Percentiles rank a stretch among this genome's conserved stretches.
Evolutionary conservation across 2,113 vertebrate species (phyloP).

Genomic region (Trichomycterus rosablanca): DNA sequence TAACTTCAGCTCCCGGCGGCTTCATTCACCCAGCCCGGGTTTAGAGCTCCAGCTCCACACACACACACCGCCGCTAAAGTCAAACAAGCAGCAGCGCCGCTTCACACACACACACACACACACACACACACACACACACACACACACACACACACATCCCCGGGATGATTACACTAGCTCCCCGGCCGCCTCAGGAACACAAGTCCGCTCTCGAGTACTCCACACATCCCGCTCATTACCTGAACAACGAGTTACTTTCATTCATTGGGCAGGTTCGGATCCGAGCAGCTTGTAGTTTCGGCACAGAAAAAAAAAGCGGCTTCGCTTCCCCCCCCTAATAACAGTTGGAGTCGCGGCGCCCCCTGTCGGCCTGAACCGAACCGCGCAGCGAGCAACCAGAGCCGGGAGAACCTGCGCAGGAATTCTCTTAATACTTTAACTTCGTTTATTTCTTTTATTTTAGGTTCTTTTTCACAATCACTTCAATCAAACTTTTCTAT

Average conservation of each 20-base stretch:
- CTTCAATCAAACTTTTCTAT: no score
- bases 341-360: constrained; percentile 63
- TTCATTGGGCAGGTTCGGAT: constrained; percentile 70
- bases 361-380: constrained; percentile 59
- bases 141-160: no score
- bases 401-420: constrained; percentile 36
- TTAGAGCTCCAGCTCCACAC: constrained; percentile 56
- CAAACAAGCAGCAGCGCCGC: no score
- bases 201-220: background rate
- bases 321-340: constrained; percentile 60
- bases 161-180: no score
- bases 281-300: constrained; percentile 59
- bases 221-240: constrained; percentile 61
- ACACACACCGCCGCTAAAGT: no score
- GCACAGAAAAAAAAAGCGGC: constrained; percentile 72
- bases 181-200: constrained; percentile 1
- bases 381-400: constrained; percentile 48
- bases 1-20: constrained; percentile 64
- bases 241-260: constrained; percentile 68
- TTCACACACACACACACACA: no score
- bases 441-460: no score
- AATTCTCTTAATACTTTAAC: no score
- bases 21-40: no score
- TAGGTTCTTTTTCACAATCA: no score
- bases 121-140: no score